These are phyloP conservation scores for Bombus consobrinus DNA, from an alignment of 1,140 invertebrate genomes.

Conservation along the genomic window DNA sequence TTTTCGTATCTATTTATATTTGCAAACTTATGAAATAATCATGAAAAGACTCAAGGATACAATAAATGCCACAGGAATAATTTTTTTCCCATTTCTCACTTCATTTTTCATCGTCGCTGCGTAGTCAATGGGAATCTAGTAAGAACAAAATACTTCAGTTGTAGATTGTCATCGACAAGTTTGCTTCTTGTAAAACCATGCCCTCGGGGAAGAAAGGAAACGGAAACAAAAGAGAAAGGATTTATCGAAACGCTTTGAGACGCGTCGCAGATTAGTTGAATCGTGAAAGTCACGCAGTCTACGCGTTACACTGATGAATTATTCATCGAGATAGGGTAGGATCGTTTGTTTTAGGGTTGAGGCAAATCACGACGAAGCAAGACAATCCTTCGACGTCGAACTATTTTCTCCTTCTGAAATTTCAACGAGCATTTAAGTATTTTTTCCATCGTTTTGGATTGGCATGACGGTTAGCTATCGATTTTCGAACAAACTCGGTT, in stretches of 20 bases:
- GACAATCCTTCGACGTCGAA: conserved; percentile 41
- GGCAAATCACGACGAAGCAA: conserved; percentile 55
- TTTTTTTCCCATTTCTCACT: no score
- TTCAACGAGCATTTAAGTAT: background rate
- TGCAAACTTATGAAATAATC: background rate
- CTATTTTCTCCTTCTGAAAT: conserved; percentile 4
- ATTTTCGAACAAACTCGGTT: conserved; percentile 14
- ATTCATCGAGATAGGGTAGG: conserved; percentile 56
- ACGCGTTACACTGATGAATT: conserved; percentile 60
- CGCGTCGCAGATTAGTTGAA: conserved; percentile 51
- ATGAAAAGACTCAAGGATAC: background rate
- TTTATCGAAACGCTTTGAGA: conserved; percentile 58
- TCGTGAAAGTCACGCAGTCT: conserved; percentile 55
- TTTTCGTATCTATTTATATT: background rate
- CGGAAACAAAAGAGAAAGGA: conserved; percentile 60
- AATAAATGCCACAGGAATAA: background rate
- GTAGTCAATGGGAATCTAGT: background rate
- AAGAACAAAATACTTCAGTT: background rate
- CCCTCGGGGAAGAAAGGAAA: background rate
- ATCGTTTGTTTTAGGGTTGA: conserved; percentile 44
- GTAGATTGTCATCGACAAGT: background rate
- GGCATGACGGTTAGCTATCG: background rate
- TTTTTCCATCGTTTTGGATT: background rate
- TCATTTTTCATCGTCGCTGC: background rate
- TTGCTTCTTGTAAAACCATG: no score